Evolutionary conservation across 2,888 invertebrate species (phyloP), one percentile per base, ranked within the genome.

Genomic region (Microctonus aethiopoides): DNA sequence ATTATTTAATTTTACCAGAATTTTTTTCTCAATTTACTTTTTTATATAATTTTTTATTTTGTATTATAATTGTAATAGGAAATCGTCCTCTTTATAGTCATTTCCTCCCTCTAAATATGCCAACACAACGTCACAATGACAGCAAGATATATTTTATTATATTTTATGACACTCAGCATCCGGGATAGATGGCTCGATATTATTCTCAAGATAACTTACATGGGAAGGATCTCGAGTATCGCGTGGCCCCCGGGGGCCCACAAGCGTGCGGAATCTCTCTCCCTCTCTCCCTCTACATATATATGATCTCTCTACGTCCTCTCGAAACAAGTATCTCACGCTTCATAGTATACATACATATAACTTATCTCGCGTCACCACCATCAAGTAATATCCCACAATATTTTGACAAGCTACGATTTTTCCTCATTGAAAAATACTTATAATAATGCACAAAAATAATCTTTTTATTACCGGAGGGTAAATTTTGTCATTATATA

Each of bases 301-400:
- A n/a, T n/a, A n/a, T 24, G 69, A 64, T 59, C 69, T 64, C 41
- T 41, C 54, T 52, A 22, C 71, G 68, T 71, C 71, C 68, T 74
- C 69, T 75, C 74, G 70, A 74, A 73, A 74, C 72, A 71, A 75
- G 70, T 76, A 74, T 76, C 76, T 74, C 76, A 76, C 76, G 76
- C 72, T 76, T 62, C 57, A 59, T 51, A 41, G 41, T 22, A 64
- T 61, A 22, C 32, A 20, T 46, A n/a, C 26, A 10, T 36, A 34
- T 63, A 32, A 32, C 20, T 20, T 16, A n/a, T 32, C 67, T 67
- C 52, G 66, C 71, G 62, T 52, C 22, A 52, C 20, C 29, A 70
- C 65, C 13, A 68, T 64, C 36, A 39, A 62, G 16, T 36, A 41
- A 62, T 64, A 68, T 32, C n/a, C 59, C 13, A 36, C 56, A 29